Evolutionary conservation across 53 echinoderm and acorn worm genomes (phyloP).

Genomic region (Echinarachnius parma): DNA sequence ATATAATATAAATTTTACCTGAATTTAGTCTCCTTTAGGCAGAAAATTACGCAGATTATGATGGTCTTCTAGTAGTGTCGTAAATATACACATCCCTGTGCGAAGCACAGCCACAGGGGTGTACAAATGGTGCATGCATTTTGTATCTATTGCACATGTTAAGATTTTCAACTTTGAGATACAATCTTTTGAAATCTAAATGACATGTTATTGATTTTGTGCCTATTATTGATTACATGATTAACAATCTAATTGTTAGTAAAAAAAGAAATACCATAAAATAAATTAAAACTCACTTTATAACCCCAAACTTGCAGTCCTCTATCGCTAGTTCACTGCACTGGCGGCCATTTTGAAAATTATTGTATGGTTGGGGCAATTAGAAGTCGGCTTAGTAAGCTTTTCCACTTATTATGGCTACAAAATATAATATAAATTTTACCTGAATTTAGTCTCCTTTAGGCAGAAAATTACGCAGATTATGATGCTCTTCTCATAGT

Average conservation of each 20-base stretch:
- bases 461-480: too few species aligned
- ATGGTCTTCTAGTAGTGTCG: slow-evolving; percentile 12
- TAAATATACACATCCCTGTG: slow-evolving; percentile 14
- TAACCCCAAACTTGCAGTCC: too few species aligned
- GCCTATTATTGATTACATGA: slow-evolving; percentile 11
- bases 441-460: too few species aligned
- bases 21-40: slow-evolving; percentile 14
- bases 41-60: slow-evolving; percentile 14
- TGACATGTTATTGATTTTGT: slow-evolving; percentile 5
- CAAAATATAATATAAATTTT: too few species aligned
- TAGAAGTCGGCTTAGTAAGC: too few species aligned
- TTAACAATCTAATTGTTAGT: slow-evolving; percentile 8
- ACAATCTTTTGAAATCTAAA: slow-evolving; percentile 13
- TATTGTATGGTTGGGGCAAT: too few species aligned
- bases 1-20: slow-evolving; percentile 14
- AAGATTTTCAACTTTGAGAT: slow-evolving; percentile 8
- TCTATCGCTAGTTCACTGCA: too few species aligned
- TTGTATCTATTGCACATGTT: slow-evolving; percentile 9
- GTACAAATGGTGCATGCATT: neutral
- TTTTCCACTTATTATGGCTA: too few species aligned
- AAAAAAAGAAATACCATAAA: neutral
- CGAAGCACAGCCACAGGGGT: slow-evolving; percentile 1
- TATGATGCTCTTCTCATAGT: too few species aligned
- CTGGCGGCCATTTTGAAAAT: too few species aligned
- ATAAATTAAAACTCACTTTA: too few species aligned